Conservation (phyloP, 2,113 vertebrate genomes). For the Eulacestoma nigropectus region DNA sequence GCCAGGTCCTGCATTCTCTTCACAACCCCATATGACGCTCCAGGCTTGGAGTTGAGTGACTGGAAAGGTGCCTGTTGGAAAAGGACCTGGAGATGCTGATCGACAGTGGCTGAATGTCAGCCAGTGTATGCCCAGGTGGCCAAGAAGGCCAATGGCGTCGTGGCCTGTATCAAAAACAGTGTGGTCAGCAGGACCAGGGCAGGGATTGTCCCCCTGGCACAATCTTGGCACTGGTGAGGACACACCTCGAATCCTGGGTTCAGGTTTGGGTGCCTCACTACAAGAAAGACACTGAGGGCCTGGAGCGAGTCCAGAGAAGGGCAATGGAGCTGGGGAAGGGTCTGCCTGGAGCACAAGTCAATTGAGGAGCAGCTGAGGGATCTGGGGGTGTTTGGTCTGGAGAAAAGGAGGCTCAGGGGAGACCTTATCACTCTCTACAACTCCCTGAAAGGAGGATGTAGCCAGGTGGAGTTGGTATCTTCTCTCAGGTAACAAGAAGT, state of each 20-base stretch:
- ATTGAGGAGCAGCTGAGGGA: background rate
- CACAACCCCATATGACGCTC: background rate
- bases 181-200: background rate
- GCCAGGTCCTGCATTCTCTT: background rate
- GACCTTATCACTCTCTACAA: background rate
- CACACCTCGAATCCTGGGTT: rapidly evolving
- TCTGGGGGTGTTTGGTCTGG: background rate
- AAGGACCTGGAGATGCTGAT: background rate
- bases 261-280: background rate
- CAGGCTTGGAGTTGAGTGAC: background rate
- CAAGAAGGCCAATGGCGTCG: background rate
- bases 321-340: rapidly evolving
- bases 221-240: rapidly evolving
- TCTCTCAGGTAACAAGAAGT: background rate
- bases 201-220: background rate
- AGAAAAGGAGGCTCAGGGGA: background rate
- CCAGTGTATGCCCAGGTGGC: background rate
- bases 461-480: background rate
- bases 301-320: rapidly evolving
- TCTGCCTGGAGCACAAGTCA: background rate
- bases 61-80: background rate
- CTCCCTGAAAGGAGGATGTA: background rate
- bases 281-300: background rate
- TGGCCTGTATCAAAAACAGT: background rate
- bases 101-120: background rate